These are phyloP conservation scores for Leptopilina drosophilae DNA, from an alignment of 2,888 invertebrate genomes.

Conservation along the genomic window DNA sequence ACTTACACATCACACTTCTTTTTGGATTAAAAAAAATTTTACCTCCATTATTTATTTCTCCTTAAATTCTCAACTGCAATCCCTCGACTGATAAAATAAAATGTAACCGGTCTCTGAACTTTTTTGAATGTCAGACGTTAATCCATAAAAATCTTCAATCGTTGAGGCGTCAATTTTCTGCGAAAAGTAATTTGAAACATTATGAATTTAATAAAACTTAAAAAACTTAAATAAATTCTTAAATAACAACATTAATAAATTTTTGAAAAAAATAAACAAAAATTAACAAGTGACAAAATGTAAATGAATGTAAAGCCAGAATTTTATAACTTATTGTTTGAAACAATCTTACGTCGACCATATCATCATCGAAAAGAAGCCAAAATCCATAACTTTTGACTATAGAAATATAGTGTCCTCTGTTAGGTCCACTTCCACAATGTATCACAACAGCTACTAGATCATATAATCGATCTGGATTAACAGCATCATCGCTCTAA, in stretches of 20 bases:
- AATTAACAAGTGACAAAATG: too few relatives aligned
- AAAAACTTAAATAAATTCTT: not conserved
- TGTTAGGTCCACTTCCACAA: slow-evolving; percentile 99
- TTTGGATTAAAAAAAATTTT: not conserved
- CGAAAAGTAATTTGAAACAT: slow-evolving; percentile 67
- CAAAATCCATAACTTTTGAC: slow-evolving; percentile 99
- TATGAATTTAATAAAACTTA: slow-evolving; percentile 27
- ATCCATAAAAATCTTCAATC: slow-evolving; percentile 99
- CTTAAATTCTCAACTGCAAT: slow-evolving; percentile 78
- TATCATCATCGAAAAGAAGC: slow-evolving; percentile 99
- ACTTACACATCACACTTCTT: slow-evolving; percentile 2
- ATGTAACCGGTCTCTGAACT: slow-evolving; percentile 99
- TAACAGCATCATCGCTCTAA: slow-evolving; percentile 98
- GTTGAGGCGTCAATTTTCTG: slow-evolving; percentile 99
- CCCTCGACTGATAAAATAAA: slow-evolving; percentile 97
- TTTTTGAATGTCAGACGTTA: slow-evolving; percentile 98
- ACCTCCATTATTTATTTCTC: slow-evolving; percentile 22
- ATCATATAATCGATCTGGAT: slow-evolving; percentile 98
- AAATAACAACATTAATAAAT: too few relatives aligned
- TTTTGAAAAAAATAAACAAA: too few relatives aligned
- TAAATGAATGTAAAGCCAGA: too few relatives aligned
- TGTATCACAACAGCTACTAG: slow-evolving; percentile 99
- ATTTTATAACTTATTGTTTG: too few relatives aligned
- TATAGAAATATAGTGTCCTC: slow-evolving; percentile 99
- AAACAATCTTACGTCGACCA: slow-evolving; percentile 93